Base-by-base conservation (phyloP, 35 echinoderm and acorn worm genomes). In the Ophioderma brevispina region DNA sequence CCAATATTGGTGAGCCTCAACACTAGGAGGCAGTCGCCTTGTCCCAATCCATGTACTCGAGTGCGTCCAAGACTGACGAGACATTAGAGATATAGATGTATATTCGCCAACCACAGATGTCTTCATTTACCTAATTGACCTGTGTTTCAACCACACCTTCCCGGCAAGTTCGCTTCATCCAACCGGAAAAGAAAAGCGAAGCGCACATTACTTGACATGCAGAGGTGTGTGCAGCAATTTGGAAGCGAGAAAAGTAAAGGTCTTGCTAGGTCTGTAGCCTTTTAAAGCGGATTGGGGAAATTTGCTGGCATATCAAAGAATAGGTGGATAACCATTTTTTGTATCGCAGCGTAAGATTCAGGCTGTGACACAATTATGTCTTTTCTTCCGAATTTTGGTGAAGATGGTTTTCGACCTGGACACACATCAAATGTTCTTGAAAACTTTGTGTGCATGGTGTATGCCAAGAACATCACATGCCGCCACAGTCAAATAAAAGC, bases 231-330 rank as follows among this genome's bases (percentile, higher is more conserved):
- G 43, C 14, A 39, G 80, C 89, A 0, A 33, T n/a, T 86, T 46
- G 80, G 89, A 75, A 31, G 38, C 19, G 81, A 91, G n/a, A 91
- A 78, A 91, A 78, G 35, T 34, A 91, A 85, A 91, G 89, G 82
- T 41, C n/a, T 36, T 85, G 18, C 19, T 78, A 43, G 89, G 88
- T 80, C 43, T 82, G 13, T 79, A 90, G 55, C 41, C 50, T 31
- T 90, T 82, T 37, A 64, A 79, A 2, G 76, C 88, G 34, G 88
- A 90, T 83, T 90, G 88, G 88, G 80, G 78, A 87, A 46, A 37
- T 87, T 87, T 77, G 59, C 64, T 1, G 64, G 59, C 39, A 36
- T 87, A 2, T 77, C 33, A 19, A 87, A 87, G 41, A 77, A 36
- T 77, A 76, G 85, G 35, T 87, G 85, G 85, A 87, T n/a, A n/a